Conservation (phyloP, 2,888 invertebrate species). For the Suillia variegata region DNA sequence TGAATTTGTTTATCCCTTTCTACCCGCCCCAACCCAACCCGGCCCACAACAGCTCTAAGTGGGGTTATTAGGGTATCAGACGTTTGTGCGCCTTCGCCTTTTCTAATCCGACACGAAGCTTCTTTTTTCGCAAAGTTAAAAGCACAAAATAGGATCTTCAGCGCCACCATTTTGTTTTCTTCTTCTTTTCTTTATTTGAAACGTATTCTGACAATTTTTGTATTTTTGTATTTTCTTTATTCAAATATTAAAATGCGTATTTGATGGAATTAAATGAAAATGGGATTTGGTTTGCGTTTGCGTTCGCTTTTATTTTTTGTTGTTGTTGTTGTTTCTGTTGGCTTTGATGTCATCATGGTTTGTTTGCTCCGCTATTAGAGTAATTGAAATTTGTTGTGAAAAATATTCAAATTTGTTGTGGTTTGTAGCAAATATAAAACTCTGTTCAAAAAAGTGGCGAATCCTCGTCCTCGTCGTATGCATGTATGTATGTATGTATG, state of each 20-base stretch:
- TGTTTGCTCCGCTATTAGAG: not conserved
- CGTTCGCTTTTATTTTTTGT: not conserved
- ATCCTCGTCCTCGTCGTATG: too few species aligned
- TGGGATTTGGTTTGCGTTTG: not conserved
- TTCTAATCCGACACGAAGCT: too few species aligned
- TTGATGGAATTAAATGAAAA: not conserved
- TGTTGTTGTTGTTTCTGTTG: not conserved
- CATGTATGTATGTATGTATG: not conserved
- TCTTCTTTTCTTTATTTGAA: too few species aligned
- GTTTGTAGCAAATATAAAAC: slow-evolving; percentile 7
- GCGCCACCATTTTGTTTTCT: too few species aligned
- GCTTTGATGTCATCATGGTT: not conserved
- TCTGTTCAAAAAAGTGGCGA: too few species aligned
- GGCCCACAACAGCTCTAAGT: too few species aligned
- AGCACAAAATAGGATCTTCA: too few species aligned
- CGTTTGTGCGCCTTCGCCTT: too few species aligned
- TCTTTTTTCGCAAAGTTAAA: too few species aligned
- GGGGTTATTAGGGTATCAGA: too few species aligned
- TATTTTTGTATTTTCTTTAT: not conserved
- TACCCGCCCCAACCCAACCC: not conserved
- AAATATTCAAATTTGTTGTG: too few species aligned
- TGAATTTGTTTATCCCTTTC: not conserved
- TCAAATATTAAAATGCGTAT: not conserved
- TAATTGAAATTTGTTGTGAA: too few species aligned
- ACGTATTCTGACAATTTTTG: not conserved